Conservation (phyloP, 2,797 vertebrate species). For the Eidolon dupreanum region DNA sequence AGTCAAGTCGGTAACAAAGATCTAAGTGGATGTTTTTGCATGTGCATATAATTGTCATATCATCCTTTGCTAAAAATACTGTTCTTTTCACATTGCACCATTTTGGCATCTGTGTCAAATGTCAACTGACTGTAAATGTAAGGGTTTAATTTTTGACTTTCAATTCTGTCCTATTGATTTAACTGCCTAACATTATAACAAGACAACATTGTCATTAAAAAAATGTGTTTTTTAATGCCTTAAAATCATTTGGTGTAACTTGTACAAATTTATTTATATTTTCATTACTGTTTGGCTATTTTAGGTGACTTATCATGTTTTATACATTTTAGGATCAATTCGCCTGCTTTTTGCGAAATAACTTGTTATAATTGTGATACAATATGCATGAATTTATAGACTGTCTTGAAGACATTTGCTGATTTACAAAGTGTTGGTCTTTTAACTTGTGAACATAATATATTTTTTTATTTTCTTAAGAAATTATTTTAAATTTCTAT, state of each 20-base stretch:
- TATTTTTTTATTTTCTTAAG: not conserved
- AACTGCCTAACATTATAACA: not conserved
- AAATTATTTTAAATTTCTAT: constrained; percentile 5
- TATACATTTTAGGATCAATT: not conserved
- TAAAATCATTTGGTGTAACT: not conserved
- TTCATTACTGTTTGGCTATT: not conserved
- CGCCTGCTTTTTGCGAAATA: not conserved
- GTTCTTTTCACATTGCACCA: not conserved
- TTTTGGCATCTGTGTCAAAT: not conserved
- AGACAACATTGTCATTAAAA: not conserved
- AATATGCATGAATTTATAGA: not conserved
- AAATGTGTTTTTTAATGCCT: not conserved
- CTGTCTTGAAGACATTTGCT: not conserved
- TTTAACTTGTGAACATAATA: not conserved
- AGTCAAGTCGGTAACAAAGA: not conserved
- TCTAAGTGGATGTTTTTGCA: not conserved
- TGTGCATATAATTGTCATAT: not conserved
- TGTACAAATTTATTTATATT: not conserved
- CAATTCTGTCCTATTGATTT: not conserved
- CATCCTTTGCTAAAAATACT: not conserved
- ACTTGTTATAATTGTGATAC: not conserved
- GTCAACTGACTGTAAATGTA: not conserved
- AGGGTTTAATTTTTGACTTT: not conserved
- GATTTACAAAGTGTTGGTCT: not conserved
- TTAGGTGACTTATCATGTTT: not conserved